phyloP scores from a whole-genome alignment of 2,113 vertebrate species.

The Burhinus bistriatus region DNA sequence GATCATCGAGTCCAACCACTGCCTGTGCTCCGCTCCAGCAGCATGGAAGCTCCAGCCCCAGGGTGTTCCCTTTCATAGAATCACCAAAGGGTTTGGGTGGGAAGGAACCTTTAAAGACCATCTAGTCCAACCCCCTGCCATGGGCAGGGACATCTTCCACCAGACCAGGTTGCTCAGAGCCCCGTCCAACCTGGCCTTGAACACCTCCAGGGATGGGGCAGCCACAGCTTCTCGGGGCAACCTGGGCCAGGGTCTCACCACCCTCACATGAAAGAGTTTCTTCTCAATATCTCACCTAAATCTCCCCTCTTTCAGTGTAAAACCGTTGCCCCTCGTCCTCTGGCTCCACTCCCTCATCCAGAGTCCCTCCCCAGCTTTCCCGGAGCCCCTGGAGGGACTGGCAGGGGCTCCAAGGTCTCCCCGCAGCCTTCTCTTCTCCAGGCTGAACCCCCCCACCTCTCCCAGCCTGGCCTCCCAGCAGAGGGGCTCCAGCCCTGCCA shows the following conservation, averaged over 20 bases:
- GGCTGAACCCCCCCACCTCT: neutral
- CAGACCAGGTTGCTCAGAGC: neutral
- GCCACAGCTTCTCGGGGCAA: neutral
- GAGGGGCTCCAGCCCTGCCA: neutral
- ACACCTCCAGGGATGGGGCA: neutral
- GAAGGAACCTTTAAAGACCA: neutral
- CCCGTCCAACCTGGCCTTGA: neutral
- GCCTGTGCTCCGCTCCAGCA: neutral
- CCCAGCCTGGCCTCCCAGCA: neutral
- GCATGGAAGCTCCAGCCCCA: neutral
- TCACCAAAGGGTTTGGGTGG: fast-evolving
- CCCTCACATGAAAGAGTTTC: neutral
- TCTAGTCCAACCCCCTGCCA: neutral
- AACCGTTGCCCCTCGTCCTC: neutral
- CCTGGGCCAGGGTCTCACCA: neutral
- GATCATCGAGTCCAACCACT: neutral
- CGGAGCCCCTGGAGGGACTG: neutral
- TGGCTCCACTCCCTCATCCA: too few species aligned
- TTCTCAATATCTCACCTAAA: neutral
- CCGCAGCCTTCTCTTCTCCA: neutral
- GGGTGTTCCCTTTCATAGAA: neutral
- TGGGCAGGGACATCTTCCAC: neutral
- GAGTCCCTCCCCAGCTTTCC: neutral
- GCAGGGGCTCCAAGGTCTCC: neutral
- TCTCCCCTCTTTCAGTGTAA: neutral